phyloP scores from a whole-genome alignment of 92 coral and sea anemone genomes.

The Palythoa caribaeorum region DNA sequence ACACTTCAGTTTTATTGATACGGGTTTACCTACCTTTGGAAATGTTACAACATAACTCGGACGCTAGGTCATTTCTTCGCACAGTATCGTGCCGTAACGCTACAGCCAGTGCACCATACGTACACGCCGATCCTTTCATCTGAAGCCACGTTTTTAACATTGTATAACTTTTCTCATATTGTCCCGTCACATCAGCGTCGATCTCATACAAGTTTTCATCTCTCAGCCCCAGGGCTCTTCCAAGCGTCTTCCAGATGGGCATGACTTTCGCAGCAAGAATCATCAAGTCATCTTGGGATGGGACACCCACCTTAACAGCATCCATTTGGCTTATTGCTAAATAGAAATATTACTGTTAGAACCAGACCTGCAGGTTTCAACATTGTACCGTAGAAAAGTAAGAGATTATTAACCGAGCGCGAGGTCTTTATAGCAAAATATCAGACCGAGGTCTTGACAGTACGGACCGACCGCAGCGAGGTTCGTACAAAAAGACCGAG shows the following conservation, averaged over 20 bases:
- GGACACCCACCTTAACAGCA: constrained; percentile 58
- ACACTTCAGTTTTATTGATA: no score
- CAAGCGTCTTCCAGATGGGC: constrained; percentile 66
- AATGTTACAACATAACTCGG: background rate
- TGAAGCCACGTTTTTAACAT: constrained; percentile 76
- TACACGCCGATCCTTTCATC: constrained; percentile 57
- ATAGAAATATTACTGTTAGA: no score
- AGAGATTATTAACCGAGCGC: no score
- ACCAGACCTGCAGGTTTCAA: no score
- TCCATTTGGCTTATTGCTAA: no score
- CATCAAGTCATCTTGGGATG: constrained; percentile 37
- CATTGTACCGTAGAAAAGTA: no score
- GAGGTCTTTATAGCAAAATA: no score
- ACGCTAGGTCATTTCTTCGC: constrained; percentile 57
- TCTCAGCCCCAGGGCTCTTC: constrained; percentile 60
- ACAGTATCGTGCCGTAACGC: constrained; percentile 60
- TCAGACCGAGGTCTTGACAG: no score
- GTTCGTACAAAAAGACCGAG: no score
- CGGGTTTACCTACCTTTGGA: background rate
- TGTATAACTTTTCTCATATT: constrained; percentile 57
- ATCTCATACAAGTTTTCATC: constrained; percentile 63
- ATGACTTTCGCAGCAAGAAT: constrained; percentile 51
- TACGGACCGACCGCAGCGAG: no score
- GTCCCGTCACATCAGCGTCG: constrained; percentile 46
- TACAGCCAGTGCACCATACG: constrained; percentile 55